A percentile compares a stretch with the other conserved stretches of the same genome.
Evolutionary conservation across 2,888 invertebrate genomes (phyloP).

Genomic region (Macaria liturata): DNA sequence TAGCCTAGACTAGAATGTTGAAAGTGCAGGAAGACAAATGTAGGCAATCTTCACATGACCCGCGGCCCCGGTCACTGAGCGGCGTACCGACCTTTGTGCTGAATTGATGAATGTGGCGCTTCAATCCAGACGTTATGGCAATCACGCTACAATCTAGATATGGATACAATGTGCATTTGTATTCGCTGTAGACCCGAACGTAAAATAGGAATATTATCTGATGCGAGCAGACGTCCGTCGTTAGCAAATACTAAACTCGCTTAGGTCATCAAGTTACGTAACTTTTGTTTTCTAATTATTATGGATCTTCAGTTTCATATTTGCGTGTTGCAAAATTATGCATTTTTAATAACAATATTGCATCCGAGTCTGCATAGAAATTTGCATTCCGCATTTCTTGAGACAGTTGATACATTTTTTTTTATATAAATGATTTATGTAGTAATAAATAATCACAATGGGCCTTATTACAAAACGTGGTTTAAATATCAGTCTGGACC

Average conservation of each 20-base stretch:
- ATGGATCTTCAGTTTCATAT: no score
- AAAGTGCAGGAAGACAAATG: conserved; percentile 34
- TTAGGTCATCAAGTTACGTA: not conserved
- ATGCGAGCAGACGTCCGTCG: not conserved
- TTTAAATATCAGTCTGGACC: no score
- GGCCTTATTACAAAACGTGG: no score
- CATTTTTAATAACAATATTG: no score
- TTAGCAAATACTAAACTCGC: conserved; percentile 1
- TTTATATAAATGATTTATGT: no score
- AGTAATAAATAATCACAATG: no score
- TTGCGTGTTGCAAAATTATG: no score
- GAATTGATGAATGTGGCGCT: conserved; percentile 20
- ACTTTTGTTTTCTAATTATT: no score
- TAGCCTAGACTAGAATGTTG: conserved; percentile 26
- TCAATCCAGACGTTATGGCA: conserved; percentile 6
- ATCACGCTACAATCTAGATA: conserved; percentile 4
- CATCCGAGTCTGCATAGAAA: no score
- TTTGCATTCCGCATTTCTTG: no score
- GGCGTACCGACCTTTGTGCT: not conserved
- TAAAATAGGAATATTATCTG: conserved; percentile 8
- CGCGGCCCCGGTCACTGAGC: conserved; percentile 6
- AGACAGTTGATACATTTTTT: no score
- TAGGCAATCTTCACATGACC: conserved; percentile 31
- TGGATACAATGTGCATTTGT: conserved; percentile 9
- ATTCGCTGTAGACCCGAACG: conserved; percentile 8